phyloP scores from a whole-genome alignment of 1,140 invertebrate genomes.

The Cyrtorhinus lividipennis region DNA sequence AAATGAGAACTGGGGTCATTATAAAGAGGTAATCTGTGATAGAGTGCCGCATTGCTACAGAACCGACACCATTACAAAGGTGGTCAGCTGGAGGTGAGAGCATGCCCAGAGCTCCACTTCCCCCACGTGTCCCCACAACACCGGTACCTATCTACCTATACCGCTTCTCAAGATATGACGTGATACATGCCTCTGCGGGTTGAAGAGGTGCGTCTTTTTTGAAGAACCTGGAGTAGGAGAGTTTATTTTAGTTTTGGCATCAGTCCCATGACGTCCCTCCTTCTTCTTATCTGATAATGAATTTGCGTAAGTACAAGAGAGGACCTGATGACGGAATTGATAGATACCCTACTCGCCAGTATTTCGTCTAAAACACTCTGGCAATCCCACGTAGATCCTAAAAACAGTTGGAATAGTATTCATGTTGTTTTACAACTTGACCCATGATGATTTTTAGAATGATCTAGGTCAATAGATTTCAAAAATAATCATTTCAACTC shows the following conservation, averaged over 20 bases:
- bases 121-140: slow-evolving; percentile 1
- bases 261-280: slow-evolving; percentile 2
- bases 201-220: background rate
- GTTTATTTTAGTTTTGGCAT: background rate
- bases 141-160: no score
- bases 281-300: background rate
- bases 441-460: no score
- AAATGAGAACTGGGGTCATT: no score
- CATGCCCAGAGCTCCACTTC: background rate
- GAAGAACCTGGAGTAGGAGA: background rate
- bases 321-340: no score
- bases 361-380: no score
- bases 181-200: background rate
- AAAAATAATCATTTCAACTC: no score
- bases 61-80: background rate
- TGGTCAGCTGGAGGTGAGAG: background rate
- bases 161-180: no score
- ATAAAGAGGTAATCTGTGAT: background rate
- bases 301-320: background rate
- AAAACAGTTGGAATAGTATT: no score
- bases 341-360: no score
- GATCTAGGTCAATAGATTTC: no score
- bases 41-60: slow-evolving; percentile 3
- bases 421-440: no score
- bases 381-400: no score